Conservation (phyloP, 2,888 invertebrate genomes). For the Sympetrum striolatum region DNA sequence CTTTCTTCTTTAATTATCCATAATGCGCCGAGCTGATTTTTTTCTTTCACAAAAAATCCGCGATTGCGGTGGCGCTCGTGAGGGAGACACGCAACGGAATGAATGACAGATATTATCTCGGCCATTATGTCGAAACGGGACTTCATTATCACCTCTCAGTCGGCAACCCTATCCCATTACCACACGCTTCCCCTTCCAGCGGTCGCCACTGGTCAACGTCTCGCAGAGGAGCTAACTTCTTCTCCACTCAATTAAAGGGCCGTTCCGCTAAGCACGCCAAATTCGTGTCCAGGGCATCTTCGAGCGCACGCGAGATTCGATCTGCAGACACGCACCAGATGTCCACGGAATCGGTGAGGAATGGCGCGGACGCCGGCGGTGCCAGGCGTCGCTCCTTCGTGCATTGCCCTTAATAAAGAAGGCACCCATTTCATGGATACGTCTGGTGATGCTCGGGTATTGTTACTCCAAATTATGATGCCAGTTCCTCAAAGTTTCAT, state of each 20-base stretch:
- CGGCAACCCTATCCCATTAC: background rate
- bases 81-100: background rate
- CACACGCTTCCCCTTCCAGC: background rate
- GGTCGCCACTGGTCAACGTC: background rate
- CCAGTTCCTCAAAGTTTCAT: no score
- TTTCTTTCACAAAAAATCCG: background rate
- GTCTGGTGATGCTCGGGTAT: no score
- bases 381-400: background rate
- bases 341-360: background rate
- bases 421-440: no score
- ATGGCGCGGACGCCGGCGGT: background rate
- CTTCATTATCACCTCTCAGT: background rate
- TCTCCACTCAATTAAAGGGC: background rate
- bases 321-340: background rate
- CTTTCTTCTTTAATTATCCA: background rate
- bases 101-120: background rate
- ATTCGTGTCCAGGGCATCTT: background rate
- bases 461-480: no score
- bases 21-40: background rate
- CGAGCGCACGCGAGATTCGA: background rate
- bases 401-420: background rate
- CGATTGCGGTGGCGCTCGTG: background rate
- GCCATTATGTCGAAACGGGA: background rate
- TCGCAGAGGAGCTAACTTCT: background rate
- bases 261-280: background rate